phyloP scores from a whole-genome alignment of 2,797 vertebrate species.

The Podarcis siculus region DNA sequence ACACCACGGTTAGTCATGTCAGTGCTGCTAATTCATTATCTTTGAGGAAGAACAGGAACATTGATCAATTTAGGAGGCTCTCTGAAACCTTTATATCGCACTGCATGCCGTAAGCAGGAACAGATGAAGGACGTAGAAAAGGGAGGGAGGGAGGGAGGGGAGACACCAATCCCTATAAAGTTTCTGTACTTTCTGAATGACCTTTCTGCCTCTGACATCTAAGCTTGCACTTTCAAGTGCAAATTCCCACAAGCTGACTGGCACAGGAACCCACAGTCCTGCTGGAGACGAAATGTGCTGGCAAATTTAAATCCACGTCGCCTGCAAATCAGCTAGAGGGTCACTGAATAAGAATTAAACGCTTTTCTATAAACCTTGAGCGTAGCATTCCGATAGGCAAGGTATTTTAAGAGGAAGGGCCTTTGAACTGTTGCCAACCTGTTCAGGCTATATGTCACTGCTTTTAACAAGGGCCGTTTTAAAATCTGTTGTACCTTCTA shows the following conservation, averaged over 20 bases:
- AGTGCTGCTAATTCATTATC: constrained; percentile 2
- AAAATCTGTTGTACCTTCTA: neutral
- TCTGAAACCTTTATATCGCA: neutral
- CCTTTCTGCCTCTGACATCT: constrained; percentile 22
- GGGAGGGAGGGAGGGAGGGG: neutral
- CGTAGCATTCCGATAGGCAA: neutral
- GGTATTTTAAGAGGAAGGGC: neutral
- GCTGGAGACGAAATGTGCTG: neutral
- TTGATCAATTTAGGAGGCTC: neutral
- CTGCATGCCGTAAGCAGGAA: constrained; percentile 23
- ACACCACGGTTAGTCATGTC: constrained; percentile 18
- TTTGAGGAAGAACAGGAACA: constrained; percentile 17
- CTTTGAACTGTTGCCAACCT: neutral
- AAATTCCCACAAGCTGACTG: neutral
- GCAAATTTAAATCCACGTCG: neutral
- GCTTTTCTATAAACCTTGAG: neutral
- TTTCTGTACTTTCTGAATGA: constrained; percentile 43
- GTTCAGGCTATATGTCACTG: neutral
- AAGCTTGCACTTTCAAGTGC: neutral
- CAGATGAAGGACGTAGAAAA: neutral
- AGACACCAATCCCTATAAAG: neutral
- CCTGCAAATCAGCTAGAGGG: constrained; percentile 23
- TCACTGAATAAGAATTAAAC: neutral
- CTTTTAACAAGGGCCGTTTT: neutral
- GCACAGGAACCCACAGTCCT: constrained; percentile 23